These are phyloP conservation scores for Mormyrops attenuatus DNA, from an alignment of 2,797 vertebrate species.

Conservation along the genomic window DNA sequence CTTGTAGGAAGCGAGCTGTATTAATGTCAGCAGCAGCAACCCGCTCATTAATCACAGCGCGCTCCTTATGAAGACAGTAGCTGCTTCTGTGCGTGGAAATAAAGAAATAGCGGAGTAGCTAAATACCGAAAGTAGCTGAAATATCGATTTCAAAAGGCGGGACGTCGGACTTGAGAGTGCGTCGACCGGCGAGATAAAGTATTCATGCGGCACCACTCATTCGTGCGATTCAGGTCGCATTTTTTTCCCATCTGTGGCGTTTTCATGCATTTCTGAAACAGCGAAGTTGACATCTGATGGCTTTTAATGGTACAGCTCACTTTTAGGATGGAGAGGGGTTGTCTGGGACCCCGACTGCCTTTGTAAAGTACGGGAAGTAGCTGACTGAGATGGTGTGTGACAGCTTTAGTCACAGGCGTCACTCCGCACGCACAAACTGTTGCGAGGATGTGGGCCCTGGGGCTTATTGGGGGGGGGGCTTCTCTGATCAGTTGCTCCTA, in stretches of 20 bases:
- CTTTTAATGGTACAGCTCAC: neutral
- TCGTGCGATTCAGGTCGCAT: neutral
- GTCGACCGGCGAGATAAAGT: neutral
- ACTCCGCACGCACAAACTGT: neutral
- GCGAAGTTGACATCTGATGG: neutral
- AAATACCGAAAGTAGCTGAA: neutral
- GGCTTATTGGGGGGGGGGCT: neutral
- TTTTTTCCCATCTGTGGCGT: neutral
- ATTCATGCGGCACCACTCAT: neutral
- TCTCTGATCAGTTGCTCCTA: neutral
- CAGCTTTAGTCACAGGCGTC: neutral
- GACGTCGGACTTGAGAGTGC: neutral
- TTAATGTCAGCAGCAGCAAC: constrained; percentile 22
- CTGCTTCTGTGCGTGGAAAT: neutral
- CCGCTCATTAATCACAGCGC: constrained; percentile 9
- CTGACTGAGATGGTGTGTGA: neutral
- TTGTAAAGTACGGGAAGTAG: neutral
- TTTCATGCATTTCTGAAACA: neutral
- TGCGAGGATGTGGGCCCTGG: neutral
- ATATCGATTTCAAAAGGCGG: neutral
- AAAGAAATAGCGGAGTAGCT: neutral
- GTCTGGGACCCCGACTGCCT: neutral
- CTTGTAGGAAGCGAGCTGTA: constrained; percentile 5
- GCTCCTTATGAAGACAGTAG: neutral
- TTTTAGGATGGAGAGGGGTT: neutral